A percentile compares a stretch with the other conserved stretches of the same genome.
phyloP scores from a whole-genome alignment of 2,113 vertebrate species.

The Otolemur garnettii region DNA sequence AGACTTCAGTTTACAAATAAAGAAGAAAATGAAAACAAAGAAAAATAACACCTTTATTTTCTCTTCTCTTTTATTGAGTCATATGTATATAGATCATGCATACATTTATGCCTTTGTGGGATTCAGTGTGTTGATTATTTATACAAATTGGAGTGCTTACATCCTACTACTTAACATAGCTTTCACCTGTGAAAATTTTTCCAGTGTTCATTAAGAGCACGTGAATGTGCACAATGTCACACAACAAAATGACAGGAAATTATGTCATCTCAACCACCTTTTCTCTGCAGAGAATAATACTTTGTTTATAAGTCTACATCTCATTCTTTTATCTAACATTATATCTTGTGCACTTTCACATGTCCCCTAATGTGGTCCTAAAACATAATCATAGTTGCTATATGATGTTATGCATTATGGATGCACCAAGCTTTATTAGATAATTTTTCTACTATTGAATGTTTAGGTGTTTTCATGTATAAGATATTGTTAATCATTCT shows the following conservation, averaged over 20 bases:
- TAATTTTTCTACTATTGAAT: not conserved
- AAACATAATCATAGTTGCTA: slow-evolving; percentile 26
- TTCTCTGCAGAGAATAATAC: not conserved
- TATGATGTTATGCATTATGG: not conserved
- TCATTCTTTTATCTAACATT: not conserved
- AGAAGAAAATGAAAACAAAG: not conserved
- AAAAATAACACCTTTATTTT: not conserved
- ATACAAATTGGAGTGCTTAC: too few species aligned
- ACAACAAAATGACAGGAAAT: not conserved
- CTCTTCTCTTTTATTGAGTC: not conserved
- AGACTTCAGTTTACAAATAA: slow-evolving; percentile 33
- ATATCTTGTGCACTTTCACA: not conserved
- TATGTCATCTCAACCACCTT: not conserved
- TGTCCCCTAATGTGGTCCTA: not conserved
- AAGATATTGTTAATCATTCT: not conserved
- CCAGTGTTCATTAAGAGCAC: not conserved
- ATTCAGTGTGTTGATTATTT: too few species aligned
- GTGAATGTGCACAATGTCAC: not conserved
- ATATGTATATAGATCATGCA: too few species aligned
- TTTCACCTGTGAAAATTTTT: not conserved
- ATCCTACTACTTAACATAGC: too few species aligned
- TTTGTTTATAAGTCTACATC: slow-evolving; percentile 11
- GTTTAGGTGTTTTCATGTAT: slow-evolving; percentile 4
- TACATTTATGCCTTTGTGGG: too few species aligned
- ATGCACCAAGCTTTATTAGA: slow-evolving; percentile 1